Base-by-base conservation (phyloP, 1,140 invertebrate genomes). In the Drosophila busckii region DNA sequence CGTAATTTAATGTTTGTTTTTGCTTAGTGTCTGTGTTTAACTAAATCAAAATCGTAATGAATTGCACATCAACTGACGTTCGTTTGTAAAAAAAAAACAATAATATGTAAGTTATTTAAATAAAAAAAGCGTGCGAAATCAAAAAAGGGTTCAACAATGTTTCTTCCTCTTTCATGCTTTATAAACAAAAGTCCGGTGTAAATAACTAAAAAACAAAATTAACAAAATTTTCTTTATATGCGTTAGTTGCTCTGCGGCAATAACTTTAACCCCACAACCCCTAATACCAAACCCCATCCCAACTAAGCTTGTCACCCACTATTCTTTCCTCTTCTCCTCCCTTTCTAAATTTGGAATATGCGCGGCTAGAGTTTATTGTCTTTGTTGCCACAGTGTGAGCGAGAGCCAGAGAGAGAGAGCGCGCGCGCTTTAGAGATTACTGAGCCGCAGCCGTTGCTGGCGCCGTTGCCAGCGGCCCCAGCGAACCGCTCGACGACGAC, bases 401-500 rank as follows among this genome's bases (percentile, higher is more conserved):
- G n/a, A n/a, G n/a, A n/a, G n/a, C n/a, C n/a, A n/a, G n/a, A n/a
- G n/a, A n/a, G n/a, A n/a, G 8, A 35, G 9, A 42, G 19, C 41
- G 25, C 32, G 19, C 25, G 20, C 60, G 29, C 40, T 13, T 38
- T 16, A 17, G 53, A 63, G 60, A 55, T 70, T 66, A 83, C 29
- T 69, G 80, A 48, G 70, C 66, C 42, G 69, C 75, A 38, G 73
- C 75, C 9, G 73, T 59, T 12, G 71, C 68, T 53, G 78, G 44
- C 32, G 76, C 50, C 28, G 53, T 50, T 15, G 63, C 45, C 38
- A 84, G 55, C 42, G 83, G 73, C 3, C 71, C 78, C 20, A 83
- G 37, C 1, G 83, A 85, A 0, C 71, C 78, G 48, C 83, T 67
- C 9, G 83, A 78, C 10, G 83, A 83, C 0, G 82, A 84, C 32